Evolutionary conservation across 2,888 invertebrate genomes (phyloP).

Genomic region (Agrochola litura): DNA sequence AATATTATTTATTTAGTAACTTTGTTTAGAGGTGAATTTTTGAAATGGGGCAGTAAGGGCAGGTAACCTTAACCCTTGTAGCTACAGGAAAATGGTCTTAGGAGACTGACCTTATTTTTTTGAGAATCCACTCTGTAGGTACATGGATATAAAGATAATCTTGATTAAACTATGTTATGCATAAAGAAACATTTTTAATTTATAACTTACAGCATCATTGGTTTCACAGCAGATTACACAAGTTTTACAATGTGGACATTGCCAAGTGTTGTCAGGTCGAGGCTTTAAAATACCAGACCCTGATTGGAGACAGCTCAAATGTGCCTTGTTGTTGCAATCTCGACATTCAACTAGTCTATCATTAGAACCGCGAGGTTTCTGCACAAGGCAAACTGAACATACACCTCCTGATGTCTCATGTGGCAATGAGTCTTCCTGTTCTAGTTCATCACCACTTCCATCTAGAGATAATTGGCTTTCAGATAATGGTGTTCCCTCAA

Average conservation of each 20-base stretch:
- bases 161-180: neutral
- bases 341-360: constrained; percentile 93
- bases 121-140: too few relatives aligned
- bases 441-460: constrained; percentile 86
- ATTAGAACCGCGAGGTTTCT: constrained; percentile 90
- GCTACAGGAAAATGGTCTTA: neutral
- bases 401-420: constrained; percentile 90
- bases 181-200: neutral
- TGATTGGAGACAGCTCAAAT: constrained; percentile 92
- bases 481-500: constrained; percentile 81
- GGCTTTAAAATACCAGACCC: constrained; percentile 92
- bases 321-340: constrained; percentile 94
- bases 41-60: neutral
- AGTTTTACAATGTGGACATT: constrained; percentile 97
- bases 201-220: constrained; percentile 92
- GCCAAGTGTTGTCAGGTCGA: constrained; percentile 94
- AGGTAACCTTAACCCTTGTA: neutral
- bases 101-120: neutral
- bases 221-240: constrained; percentile 96
- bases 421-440: constrained; percentile 82
- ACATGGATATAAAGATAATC: constrained; percentile 5
- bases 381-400: constrained; percentile 91
- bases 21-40: neutral
- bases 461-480: constrained; percentile 85
- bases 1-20: neutral